Evolutionary conservation across 1,140 invertebrate genomes (phyloP), one percentile per base, ranked within the genome.

Genomic region (Achroia grisella): DNA sequence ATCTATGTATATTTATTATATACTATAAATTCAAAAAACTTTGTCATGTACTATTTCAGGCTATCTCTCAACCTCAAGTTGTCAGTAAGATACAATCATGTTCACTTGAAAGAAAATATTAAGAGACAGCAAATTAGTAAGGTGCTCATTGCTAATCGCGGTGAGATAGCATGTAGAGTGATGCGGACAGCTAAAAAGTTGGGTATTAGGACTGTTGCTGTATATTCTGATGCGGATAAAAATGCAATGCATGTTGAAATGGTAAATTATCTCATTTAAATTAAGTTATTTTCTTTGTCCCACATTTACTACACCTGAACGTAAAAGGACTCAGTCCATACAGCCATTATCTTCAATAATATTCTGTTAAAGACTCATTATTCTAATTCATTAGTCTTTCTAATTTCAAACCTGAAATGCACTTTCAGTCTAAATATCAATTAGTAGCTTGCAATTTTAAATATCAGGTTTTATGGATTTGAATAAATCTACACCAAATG

Each of bases 111-210:
- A 56, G 50, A 58, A 44, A 68, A 77, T 29, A 47, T 77, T 6
- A 48, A 66, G n/a, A 44, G 52, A 27, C 59, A 66, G 10, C 71
- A 70, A n/a, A 93, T 95, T 28, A 88, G 88, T 34, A 95, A 94
- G 86, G 87, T 98, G 14, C 72, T 99, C 6, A 97, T 99, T 59
- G 97, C 98, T 10, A 99, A 99, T 83, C 87, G 98, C 62, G 98
- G 98, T 11, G 98, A 99, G 87, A 99, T 99, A 81, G 97, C 98
- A 36, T 98, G 97, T 73, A 89, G 98, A 30, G 92, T 99, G 4
- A 92, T 95, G 48, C 89, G 89, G 71, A 98, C 97, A 4, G 96
- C 98, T 0, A 91, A 91, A 54, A 93, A 91, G 64, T 86, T 99
- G 45, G 97, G 97, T 11, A 91, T 99, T 28, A 90, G 91, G 71